Base-by-base conservation (phyloP, 2,797 vertebrate genomes). In the Glossophaga mutica region DNA sequence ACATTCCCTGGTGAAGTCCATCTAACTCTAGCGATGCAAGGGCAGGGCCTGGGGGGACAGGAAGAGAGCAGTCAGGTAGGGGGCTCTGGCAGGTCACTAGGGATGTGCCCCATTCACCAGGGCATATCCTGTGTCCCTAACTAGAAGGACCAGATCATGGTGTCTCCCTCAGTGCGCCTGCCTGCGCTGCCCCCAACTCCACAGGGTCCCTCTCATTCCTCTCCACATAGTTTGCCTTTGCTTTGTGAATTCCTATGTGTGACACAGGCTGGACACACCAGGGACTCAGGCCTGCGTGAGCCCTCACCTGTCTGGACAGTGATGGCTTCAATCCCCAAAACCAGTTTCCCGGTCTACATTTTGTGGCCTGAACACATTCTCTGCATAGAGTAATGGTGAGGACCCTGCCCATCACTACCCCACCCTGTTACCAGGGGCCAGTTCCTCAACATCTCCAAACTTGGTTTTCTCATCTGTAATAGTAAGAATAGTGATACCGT, bases 21-120 rank as follows among this genome's bases (percentile, higher is more conserved):
- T 34, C 16, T 12, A 65, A 42, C 39, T 74, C 90, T 0, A 26
- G 29, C 0, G 7, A 11, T 19, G 14, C 22, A 34, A 55, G 42
- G 42, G 37, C 46, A 85, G 62, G 16, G 71, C 29, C 34, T n/a
- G 26, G n/a, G 26, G 19, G 1, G 7, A 26, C 55, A 78, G 26
- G 79, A 62, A 84, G 32, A 37, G 12, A 16, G 29, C 2, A 0
- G 6, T 16, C n/a, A 0, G 0, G 8, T 16, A 57, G 22, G 26
- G 5, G 42, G 19, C 5, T 19, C 32, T 42, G 26, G 46, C 1
- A 3, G 65, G 39, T 55, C 46, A 67, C 70, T n/a, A 5, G 68
- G 44, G 62, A 11, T 11, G 22, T 2, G 0, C 46, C 11, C 15
- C 11, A 44, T 10, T 90, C 65, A 21, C 16, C 6, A n/a, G 44